Percentiles rank a stretch among this genome's conserved stretches.
Evolutionary conservation across 2,888 invertebrate genomes (phyloP).

Genomic region (Drosophila kanekoi): DNA sequence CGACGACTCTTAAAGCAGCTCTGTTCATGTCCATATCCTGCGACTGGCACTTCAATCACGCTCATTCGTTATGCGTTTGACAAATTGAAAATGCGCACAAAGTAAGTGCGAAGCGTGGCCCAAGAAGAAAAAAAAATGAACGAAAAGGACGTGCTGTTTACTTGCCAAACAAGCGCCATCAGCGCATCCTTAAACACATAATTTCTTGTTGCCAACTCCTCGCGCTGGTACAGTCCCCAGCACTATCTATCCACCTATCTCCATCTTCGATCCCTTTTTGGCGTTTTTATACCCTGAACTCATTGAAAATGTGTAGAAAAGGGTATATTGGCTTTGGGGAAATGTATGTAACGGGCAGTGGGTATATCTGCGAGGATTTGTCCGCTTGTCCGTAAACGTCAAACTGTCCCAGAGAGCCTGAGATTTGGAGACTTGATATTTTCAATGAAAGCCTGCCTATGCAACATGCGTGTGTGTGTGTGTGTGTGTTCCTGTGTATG

Average conservation of each 20-base stretch:
- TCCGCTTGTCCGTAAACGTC: too few species aligned
- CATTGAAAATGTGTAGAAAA: too few species aligned
- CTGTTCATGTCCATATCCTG: constrained; percentile 34
- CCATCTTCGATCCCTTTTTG: constrained; percentile 23
- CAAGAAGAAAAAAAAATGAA: constrained; percentile 5
- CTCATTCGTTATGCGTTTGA: constrained; percentile 78
- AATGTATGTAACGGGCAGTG: too few species aligned
- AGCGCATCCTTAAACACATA: constrained; percentile 65
- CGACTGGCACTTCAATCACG: constrained; percentile 76
- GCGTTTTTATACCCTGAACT: constrained; percentile 2
- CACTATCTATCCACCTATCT: constrained; percentile 14
- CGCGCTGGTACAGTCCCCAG: constrained; percentile 17
- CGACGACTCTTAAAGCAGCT: constrained; percentile 36
- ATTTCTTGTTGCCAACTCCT: constrained; percentile 38
- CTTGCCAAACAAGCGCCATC: constrained; percentile 66
- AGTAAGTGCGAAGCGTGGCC: constrained; percentile 58
- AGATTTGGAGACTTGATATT: too few species aligned
- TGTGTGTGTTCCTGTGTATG: too few species aligned
- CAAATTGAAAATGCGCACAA: constrained; percentile 77
- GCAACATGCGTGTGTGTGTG: too few species aligned
- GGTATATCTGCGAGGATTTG: too few species aligned
- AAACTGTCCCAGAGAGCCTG: too few species aligned
- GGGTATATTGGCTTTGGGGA: too few species aligned
- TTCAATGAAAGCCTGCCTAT: too few species aligned
- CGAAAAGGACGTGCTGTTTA: constrained; percentile 64